Base-by-base conservation (phyloP, 2,888 invertebrate genomes). In the Hydriomena furcata region DNA sequence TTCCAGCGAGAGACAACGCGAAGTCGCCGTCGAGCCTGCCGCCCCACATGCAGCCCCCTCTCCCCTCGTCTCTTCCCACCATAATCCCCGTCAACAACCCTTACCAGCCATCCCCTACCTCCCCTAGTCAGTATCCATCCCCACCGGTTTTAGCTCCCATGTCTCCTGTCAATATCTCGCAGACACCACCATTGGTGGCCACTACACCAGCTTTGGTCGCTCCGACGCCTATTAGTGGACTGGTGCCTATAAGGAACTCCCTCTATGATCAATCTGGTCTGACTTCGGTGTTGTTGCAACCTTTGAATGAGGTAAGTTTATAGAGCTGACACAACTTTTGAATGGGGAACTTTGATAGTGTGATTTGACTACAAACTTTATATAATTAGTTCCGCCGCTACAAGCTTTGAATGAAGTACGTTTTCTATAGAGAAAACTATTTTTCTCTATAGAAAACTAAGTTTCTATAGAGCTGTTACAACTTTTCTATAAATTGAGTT, bases 241-340 rank as follows among this genome's bases (percentile, higher is more conserved):
- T 17, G 17, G 17, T 17, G 17, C 86, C 89, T 0, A 86, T 88
- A 47, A 67, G 89, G 47, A 90, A 90, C 42, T 73, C 80, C 7
- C 55, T 90, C 34, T 88, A 89, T 49, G 85, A 88, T 24, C 86
- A 88, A 57, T 61, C 82, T 0, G 85, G 84, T 1, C 45, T 88
- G 27, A 82, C 88, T 0, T 89, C 89, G 0, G 87, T 90, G 2
- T 65, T 90, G 1, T 59, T 90, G 34, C 86, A 90, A 57, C 89
- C 89, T 10, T 71, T 90, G 56, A 90, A 89, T 63, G 86, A 90
- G 83, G 89, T 90, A 66, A 0, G 56, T 31, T 7, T 1, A 2
- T 0, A 20, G 8, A 5, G 32, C 20, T 35, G 11, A 21, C 23
- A 25, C 13, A 25, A 37, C 13, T 6, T 13, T 13, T 25, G 24